A percentile compares a stretch with the other conserved stretches of the same genome.
phyloP scores from a whole-genome alignment of 1,140 invertebrate genomes.

The Rhopalosiphum padi region DNA sequence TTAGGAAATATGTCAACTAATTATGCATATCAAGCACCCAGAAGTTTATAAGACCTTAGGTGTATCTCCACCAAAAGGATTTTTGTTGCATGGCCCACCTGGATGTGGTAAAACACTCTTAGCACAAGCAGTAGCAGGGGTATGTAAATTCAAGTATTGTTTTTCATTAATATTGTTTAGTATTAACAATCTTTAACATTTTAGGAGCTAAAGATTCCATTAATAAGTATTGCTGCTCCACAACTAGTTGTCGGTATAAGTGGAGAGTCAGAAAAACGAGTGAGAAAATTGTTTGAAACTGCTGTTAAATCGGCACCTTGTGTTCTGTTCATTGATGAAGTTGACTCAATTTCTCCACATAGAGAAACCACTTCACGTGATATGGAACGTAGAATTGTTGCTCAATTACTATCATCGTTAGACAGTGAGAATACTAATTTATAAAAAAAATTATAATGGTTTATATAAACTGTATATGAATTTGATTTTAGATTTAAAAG shows the following conservation, averaged over 20 bases:
- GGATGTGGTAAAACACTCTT: slow-evolving; percentile 93
- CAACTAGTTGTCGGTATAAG: slow-evolving; percentile 94
- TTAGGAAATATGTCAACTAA: slow-evolving; percentile 59
- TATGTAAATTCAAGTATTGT: slow-evolving; percentile 64
- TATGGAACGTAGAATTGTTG: slow-evolving; percentile 94
- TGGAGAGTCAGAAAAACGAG: slow-evolving; percentile 92
- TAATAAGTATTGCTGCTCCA: slow-evolving; percentile 87
- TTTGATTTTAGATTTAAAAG: slow-evolving; percentile 66
- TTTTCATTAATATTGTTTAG: slow-evolving; percentile 26
- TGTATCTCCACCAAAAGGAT: slow-evolving; percentile 81
- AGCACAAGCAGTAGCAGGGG: slow-evolving; percentile 91
- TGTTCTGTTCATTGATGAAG: slow-evolving; percentile 93
- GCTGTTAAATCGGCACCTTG: slow-evolving; percentile 78
- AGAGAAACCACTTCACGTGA: slow-evolving; percentile 88
- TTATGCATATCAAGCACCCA: slow-evolving; percentile 60
- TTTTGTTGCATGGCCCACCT: slow-evolving; percentile 89
- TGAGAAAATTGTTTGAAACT: slow-evolving; percentile 88
- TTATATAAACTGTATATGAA: slow-evolving; percentile 33
- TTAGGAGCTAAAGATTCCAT: slow-evolving; percentile 74
- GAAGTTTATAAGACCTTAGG: slow-evolving; percentile 74
- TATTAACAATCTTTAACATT: background rate
- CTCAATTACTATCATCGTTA: slow-evolving; percentile 87
- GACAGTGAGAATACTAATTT: slow-evolving; percentile 71
- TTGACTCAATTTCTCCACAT: slow-evolving; percentile 88
- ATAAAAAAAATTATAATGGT: background rate